Evolutionary conservation across 2,888 invertebrate genomes (phyloP), one percentile per base, ranked within the genome.

Genomic region (Holacanthella duospinosa): DNA sequence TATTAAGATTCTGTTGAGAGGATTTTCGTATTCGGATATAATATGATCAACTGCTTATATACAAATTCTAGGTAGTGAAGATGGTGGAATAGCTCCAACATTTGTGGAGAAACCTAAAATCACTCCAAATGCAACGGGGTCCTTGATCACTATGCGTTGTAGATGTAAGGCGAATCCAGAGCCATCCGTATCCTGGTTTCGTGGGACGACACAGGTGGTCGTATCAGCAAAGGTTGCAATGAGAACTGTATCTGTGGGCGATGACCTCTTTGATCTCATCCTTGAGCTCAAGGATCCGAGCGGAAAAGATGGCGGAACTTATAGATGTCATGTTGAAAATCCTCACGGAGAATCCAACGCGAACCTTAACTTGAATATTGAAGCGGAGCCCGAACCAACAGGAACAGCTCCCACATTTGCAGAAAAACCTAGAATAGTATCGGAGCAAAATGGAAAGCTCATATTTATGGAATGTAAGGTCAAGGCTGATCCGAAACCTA

Each of bases 81-180:
- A 89, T 79, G 88, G 87, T 76, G 93, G 93, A 77, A 91, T 90
- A 81, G 91, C 94, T 74, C 97, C 97, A 71, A 91, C 93, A 67
- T 97, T 99, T 81, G 86, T 94, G 77, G 95, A 95, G 81, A 97
- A 97, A 83, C 99, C 99, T 71, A 87, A 91, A 80, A 99, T 99
- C 80, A 93, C 96, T 82, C 97, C 97, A 77, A 94, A 95, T 81
- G 93, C 93, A 79, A 91, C 88, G 76, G 96, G 95, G 74, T 94
- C 95, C 73, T 85, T 95, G 75, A 94, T 97, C 75, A 89, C 93
- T 68, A 93, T 97, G 91, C 91, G 93, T 80, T 96, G 96, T 81
- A 88, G 89, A 77, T 92, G 92, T 79, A 89, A 89, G 79, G 94
- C 95, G 55, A 91, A 91, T 80, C 94, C 96, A 70, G 92, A 89